phyloP scores from a whole-genome alignment of 2,888 invertebrate genomes.

The Phymatocera aterrima region DNA sequence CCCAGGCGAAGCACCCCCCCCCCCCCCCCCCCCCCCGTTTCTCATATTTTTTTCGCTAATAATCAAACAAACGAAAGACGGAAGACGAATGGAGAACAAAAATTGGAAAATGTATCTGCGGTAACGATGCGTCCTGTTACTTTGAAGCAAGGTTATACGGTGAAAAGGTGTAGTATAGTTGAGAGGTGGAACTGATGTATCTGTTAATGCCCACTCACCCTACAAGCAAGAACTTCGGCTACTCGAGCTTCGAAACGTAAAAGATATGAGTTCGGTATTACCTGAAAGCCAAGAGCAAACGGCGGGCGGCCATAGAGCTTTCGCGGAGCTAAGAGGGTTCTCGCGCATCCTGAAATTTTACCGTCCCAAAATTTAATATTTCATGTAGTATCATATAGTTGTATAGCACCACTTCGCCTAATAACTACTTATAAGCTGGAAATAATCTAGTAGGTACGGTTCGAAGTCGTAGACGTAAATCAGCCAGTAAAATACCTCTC shows the following conservation, averaged over 20 bases:
- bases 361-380: conserved; percentile 29
- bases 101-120: too few species aligned
- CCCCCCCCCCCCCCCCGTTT: too few species aligned
- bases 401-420: conserved; percentile 9
- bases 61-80: too few species aligned
- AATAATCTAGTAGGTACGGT: background rate
- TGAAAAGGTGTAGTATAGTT: too few species aligned
- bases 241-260: conserved; percentile 23
- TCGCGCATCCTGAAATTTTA: conserved; percentile 5
- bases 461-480: background rate
- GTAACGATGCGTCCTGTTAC: too few species aligned
- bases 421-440: conserved; percentile 13
- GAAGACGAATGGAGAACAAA: too few species aligned
- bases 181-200: background rate
- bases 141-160: too few species aligned
- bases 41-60: too few species aligned
- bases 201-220: background rate
- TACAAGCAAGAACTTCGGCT: conserved; percentile 35
- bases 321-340: conserved; percentile 35
- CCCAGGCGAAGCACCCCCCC: too few species aligned
- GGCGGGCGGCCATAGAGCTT: conserved; percentile 24
- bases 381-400: background rate
- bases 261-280: conserved; percentile 48
- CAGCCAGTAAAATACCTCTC: background rate
- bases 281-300: conserved; percentile 45